Percentiles rank a stretch among this genome's conserved stretches.
phyloP scores from a whole-genome alignment of 1,140 invertebrate species.

The Drosophila neocordata region DNA sequence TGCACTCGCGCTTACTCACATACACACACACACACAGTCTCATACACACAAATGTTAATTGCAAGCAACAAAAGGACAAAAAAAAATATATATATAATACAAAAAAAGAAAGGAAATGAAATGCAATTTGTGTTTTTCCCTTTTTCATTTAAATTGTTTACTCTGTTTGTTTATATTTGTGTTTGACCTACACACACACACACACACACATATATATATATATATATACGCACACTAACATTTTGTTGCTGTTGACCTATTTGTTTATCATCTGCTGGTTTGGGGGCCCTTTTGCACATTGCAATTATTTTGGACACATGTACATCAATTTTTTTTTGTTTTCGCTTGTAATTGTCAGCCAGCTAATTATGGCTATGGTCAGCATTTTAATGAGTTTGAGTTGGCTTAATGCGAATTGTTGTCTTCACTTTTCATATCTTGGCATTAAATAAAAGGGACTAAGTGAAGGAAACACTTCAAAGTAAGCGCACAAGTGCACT shows the following conservation, averaged over 20 bases:
- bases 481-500: constrained; percentile 1
- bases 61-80: constrained; percentile 33
- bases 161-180: constrained; percentile 43
- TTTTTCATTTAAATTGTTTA: constrained; percentile 47
- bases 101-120: constrained; percentile 18
- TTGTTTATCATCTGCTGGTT: not conserved
- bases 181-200: constrained; percentile 35
- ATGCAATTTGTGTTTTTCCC: constrained; percentile 48
- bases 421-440: not conserved
- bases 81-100: too few species aligned
- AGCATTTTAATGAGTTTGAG: constrained; percentile 8
- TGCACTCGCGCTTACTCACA: constrained; percentile 37
- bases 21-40: constrained; percentile 32
- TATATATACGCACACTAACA: not conserved
- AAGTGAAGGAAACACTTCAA: not conserved
- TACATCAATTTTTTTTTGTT: not conserved
- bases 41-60: constrained; percentile 45
- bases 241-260: constrained; percentile 11
- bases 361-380: not conserved
- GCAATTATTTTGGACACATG: constrained; percentile 9
- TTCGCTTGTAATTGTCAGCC: constrained; percentile 13
- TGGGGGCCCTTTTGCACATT: constrained; percentile 1
- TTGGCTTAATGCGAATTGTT: not conserved
- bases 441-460: not conserved
- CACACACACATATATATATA: not conserved